Percentiles rank a stretch among this genome's conserved stretches.
Evolutionary conservation across 2,888 invertebrate genomes (phyloP).

Genomic region (Lysandra bellargus): DNA sequence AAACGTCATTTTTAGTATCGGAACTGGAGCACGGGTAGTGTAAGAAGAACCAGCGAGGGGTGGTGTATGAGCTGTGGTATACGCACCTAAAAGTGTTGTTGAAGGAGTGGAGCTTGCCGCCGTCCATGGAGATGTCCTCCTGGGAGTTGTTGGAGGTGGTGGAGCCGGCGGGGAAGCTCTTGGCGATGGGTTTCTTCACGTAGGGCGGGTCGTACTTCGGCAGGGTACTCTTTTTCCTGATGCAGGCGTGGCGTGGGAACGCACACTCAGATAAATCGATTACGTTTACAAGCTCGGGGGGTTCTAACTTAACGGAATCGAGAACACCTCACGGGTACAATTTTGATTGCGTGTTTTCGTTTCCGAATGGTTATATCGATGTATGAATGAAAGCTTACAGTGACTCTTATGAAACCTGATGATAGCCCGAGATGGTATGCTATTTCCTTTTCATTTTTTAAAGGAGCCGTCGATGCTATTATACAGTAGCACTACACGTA

Average conservation of each 20-base stretch:
- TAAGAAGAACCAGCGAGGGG: constrained; percentile 23
- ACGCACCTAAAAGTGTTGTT: constrained; percentile 88
- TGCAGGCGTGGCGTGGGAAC: constrained; percentile 78
- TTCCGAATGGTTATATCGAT: constrained; percentile 45
- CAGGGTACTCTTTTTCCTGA: constrained; percentile 93
- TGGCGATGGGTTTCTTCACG: constrained; percentile 89
- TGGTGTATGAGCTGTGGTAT: neutral
- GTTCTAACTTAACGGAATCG: constrained; percentile 52
- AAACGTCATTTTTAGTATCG: constrained; percentile 24
- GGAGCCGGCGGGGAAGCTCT: constrained; percentile 84
- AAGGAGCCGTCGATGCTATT: constrained; percentile 16
- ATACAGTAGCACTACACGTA: constrained; percentile 13
- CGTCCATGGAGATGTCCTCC: constrained; percentile 89
- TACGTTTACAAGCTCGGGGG: constrained; percentile 67
- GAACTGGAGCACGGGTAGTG: constrained; percentile 39
- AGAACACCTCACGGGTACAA: constrained; percentile 52
- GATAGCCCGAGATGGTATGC: constrained; percentile 27
- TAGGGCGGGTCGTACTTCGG: constrained; percentile 94
- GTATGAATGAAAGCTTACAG: constrained; percentile 44
- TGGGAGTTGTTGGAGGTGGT: constrained; percentile 87
- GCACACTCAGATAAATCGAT: constrained; percentile 81
- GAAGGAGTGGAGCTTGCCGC: constrained; percentile 90
- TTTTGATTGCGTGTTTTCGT: constrained; percentile 50
- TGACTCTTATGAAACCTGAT: constrained; percentile 37
- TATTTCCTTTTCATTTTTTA: neutral